Evolutionary conservation across 2,797 vertebrate genomes (phyloP).

Genomic region (Rhabdophis nuchalis): DNA sequence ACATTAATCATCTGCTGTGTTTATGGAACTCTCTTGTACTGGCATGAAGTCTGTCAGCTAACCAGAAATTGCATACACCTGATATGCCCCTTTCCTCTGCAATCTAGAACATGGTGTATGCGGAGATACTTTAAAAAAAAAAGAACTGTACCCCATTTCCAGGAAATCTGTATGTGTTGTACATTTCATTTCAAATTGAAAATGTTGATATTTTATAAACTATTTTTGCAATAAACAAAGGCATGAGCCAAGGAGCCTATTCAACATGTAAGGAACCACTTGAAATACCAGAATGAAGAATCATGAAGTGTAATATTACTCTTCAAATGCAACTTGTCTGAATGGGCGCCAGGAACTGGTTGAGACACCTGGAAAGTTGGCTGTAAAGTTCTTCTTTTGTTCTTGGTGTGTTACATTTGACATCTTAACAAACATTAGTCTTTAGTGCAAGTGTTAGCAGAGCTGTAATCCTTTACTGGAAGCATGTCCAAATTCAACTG

Average conservation of each 20-base stretch:
- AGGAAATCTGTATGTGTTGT: slow-evolving; percentile 68
- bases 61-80: slow-evolving; percentile 65
- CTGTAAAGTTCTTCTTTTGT: slow-evolving; percentile 65
- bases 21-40: slow-evolving; percentile 69
- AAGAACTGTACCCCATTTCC: slow-evolving; percentile 29
- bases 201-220: slow-evolving; percentile 72
- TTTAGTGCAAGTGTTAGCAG: slow-evolving; percentile 67
- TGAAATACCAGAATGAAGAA: slow-evolving; percentile 66
- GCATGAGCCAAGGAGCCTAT: slow-evolving; percentile 69
- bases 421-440: slow-evolving; percentile 70
- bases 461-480: slow-evolving; percentile 67
- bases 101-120: slow-evolving; percentile 66
- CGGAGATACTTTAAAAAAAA: slow-evolving; percentile 50
- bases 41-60: slow-evolving; percentile 71
- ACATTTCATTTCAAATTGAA: slow-evolving; percentile 67
- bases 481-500: slow-evolving; percentile 64
- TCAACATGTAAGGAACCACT: slow-evolving; percentile 64
- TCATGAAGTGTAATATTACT: slow-evolving; percentile 60
- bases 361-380: slow-evolving; percentile 63
- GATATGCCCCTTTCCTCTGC: slow-evolving; percentile 62
- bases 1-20: slow-evolving; percentile 85
- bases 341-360: slow-evolving; percentile 61
- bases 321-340: slow-evolving; percentile 65
- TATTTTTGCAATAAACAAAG: slow-evolving; percentile 74
- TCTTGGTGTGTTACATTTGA: slow-evolving; percentile 65